These are phyloP conservation scores for Lycocerus yunnanus DNA, from an alignment of 2,888 invertebrate species.

Conservation along the genomic window DNA sequence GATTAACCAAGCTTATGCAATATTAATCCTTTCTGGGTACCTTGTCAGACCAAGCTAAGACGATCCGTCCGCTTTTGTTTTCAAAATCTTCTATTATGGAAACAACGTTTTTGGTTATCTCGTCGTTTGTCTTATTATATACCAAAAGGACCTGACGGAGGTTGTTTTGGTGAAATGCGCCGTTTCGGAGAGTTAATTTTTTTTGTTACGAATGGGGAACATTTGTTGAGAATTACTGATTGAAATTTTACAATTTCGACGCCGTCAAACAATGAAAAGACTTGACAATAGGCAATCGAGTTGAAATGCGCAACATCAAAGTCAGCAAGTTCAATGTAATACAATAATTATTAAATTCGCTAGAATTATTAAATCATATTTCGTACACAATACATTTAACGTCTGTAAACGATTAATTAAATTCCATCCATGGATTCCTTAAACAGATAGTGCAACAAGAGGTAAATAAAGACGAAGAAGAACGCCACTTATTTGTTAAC, in stretches of 20 bases:
- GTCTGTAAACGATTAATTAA: conserved; percentile 31
- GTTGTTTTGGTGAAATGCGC: no score
- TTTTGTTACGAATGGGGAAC: background rate
- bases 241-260: conserved; percentile 18
- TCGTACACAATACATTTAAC: conserved; percentile 21
- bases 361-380: conserved; percentile 55
- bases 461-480: background rate
- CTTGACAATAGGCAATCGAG: conserved; percentile 46
- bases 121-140: background rate
- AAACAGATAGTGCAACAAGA: conserved; percentile 5
- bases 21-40: background rate
- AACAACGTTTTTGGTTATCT: no score
- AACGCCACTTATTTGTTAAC: background rate
- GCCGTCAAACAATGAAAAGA: conserved; percentile 48
- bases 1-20: background rate
- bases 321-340: conserved; percentile 52
- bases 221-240: conserved; percentile 20
- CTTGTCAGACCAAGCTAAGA: background rate
- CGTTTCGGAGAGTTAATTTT: no score
- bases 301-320: conserved; percentile 55
- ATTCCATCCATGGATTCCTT: conserved; percentile 26
- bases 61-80: background rate
- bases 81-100: background rate
- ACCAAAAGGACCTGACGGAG: no score
- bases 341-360: conserved; percentile 56